Evolutionary conservation across 2,797 vertebrate species (phyloP).

Genomic region (Rhabdomys pumilio): DNA sequence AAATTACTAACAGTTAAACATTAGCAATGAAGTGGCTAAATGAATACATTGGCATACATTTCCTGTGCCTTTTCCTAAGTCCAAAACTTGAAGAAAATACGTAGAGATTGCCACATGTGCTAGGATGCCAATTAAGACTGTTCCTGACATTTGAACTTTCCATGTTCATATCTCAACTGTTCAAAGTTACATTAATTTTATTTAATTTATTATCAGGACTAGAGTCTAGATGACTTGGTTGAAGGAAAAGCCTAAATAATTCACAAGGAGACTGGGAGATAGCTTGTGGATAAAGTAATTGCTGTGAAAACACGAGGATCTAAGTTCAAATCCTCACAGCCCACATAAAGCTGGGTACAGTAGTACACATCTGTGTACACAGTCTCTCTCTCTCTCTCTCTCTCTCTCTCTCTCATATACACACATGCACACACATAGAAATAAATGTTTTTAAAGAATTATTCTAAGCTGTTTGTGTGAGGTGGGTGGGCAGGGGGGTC

Average conservation of each 20-base stretch:
- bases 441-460: not conserved
- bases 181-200: not conserved
- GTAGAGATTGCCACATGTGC: not conserved
- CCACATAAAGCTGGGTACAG: not conserved
- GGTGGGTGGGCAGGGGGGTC: too few relatives aligned
- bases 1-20: slow-evolving; percentile 26
- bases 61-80: slow-evolving; percentile 38
- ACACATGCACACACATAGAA: too few relatives aligned
- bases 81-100: not conserved
- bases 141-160: slow-evolving; percentile 39
- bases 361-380: too few relatives aligned
- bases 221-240: not conserved
- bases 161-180: not conserved
- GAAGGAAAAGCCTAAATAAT: slow-evolving; percentile 22
- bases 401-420: not conserved
- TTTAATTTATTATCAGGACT: not conserved
- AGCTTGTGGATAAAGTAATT: not conserved
- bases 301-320: not conserved
- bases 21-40: not conserved
- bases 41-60: not conserved
- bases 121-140: not conserved
- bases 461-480: not conserved
- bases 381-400: not conserved
- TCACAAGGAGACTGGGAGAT: not conserved
- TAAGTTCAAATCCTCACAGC: not conserved